These are phyloP conservation scores for Lates calcarifer DNA, from an alignment of 2,113 vertebrate species.

Conservation along the genomic window DNA sequence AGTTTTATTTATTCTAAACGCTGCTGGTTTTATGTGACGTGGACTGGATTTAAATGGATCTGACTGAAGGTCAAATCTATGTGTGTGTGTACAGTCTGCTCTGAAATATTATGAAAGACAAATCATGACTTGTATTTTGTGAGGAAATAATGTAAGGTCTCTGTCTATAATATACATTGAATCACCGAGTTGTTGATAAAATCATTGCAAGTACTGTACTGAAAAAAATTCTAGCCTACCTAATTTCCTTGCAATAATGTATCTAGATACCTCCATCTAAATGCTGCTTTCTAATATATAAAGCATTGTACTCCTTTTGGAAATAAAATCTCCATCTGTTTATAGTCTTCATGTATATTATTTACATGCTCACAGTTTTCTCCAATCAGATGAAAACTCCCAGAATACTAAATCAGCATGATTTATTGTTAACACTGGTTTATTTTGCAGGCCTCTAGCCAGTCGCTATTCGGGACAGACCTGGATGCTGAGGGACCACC, in stretches of 20 bases:
- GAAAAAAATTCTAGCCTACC: slow-evolving; percentile 9
- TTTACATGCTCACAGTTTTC: slow-evolving; percentile 11
- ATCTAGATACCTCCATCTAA: slow-evolving; percentile 44
- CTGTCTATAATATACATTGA: slow-evolving; percentile 24
- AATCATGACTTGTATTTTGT: slow-evolving; percentile 23
- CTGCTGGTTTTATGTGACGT: neutral
- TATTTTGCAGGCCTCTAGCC: slow-evolving; percentile 94
- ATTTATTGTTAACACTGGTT: slow-evolving; percentile 79
- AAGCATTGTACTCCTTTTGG: slow-evolving; percentile 48
- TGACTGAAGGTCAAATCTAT: neutral
- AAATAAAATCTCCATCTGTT: slow-evolving; percentile 67
- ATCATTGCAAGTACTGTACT: slow-evolving; percentile 43
- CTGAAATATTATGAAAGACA: slow-evolving; percentile 23
- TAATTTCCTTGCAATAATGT: slow-evolving; percentile 63
- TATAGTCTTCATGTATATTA: slow-evolving; percentile 21
- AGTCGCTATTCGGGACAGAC: slow-evolving; percentile 87
- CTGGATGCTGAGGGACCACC: slow-evolving; percentile 90
- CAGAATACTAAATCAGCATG: neutral
- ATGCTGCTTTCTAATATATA: slow-evolving; percentile 57
- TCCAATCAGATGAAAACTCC: neutral
- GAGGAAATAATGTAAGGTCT: neutral
- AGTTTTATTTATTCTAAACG: neutral
- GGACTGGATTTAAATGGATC: neutral
- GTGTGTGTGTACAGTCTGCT: slow-evolving; percentile 16
- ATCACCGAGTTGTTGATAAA: neutral